These are phyloP conservation scores for Scatophagus argus DNA, from an alignment of 2,113 vertebrate species.

Conservation along the genomic window DNA sequence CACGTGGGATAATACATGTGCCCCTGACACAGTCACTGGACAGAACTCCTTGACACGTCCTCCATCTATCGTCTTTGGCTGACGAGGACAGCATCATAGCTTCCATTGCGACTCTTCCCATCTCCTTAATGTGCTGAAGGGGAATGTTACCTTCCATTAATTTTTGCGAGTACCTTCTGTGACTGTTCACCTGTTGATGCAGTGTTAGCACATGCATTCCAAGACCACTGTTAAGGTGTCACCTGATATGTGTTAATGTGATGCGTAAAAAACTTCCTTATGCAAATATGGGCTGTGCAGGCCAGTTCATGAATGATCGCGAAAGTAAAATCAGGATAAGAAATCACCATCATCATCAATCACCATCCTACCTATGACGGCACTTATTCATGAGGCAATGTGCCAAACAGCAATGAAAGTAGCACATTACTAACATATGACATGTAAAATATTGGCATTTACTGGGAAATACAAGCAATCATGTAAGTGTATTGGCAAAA, in stretches of 20 bases:
- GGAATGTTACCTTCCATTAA: neutral
- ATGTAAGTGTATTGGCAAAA: neutral
- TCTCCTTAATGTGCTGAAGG: neutral
- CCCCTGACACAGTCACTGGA: slow-evolving; percentile 3
- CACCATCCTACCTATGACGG: neutral
- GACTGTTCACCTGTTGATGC: slow-evolving; percentile 3
- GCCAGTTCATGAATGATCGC: neutral
- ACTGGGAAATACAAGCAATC: too few species aligned
- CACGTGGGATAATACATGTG: slow-evolving; percentile 22
- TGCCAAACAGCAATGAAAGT: neutral
- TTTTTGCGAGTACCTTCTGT: neutral
- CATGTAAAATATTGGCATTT: neutral
- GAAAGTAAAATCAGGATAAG: neutral
- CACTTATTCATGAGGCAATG: neutral
- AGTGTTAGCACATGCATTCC: neutral
- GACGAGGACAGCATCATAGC: neutral
- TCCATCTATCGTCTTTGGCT: slow-evolving; percentile 20
- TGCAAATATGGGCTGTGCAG: neutral
- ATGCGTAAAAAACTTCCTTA: neutral
- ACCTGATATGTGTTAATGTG: neutral
- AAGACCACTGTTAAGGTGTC: neutral
- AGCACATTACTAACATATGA: neutral
- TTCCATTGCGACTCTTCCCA: neutral
- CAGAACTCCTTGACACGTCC: slow-evolving; percentile 16
- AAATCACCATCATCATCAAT: too few species aligned